Percentiles rank a stretch among this genome's conserved stretches.
Conservation (phyloP, 1,140 invertebrate species). For the Drepana arcuata region DNA sequence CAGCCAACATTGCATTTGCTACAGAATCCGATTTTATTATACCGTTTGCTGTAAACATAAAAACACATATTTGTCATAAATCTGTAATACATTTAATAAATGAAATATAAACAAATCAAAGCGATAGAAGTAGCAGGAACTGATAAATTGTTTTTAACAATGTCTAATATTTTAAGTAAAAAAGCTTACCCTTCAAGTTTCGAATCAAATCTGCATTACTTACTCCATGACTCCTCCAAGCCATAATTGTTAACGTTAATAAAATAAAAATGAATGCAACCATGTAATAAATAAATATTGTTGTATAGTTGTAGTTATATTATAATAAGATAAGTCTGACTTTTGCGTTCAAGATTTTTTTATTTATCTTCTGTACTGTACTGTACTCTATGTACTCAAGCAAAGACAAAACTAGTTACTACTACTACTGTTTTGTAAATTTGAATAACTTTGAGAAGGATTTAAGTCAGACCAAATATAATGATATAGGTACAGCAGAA, state of each 20-base stretch:
- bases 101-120: too few relatives aligned
- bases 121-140: too few relatives aligned
- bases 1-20: conserved; percentile 85
- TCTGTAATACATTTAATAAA: too few relatives aligned
- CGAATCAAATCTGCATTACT: conserved; percentile 88
- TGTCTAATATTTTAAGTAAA: too few relatives aligned
- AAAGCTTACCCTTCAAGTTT: conserved; percentile 85
- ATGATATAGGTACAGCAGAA: too few relatives aligned
- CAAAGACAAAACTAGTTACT: neutral
- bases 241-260: conserved; percentile 63
- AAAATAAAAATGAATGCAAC: conserved; percentile 16
- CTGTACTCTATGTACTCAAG: neutral
- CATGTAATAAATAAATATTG: conserved; percentile 5
- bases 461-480: too few relatives aligned
- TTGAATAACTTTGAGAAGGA: too few relatives aligned
- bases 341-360: conserved; percentile 1
- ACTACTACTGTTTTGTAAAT: too few relatives aligned
- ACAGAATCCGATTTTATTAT: conserved; percentile 88
- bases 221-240: conserved; percentile 87
- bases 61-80: too few relatives aligned
- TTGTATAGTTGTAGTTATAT: neutral
- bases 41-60: conserved; percentile 80
- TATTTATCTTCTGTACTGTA: neutral
- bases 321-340: neutral
- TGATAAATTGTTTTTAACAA: too few relatives aligned